Evolutionary conservation across 2,888 invertebrate species (phyloP).

Genomic region (Idaea aversata): DNA sequence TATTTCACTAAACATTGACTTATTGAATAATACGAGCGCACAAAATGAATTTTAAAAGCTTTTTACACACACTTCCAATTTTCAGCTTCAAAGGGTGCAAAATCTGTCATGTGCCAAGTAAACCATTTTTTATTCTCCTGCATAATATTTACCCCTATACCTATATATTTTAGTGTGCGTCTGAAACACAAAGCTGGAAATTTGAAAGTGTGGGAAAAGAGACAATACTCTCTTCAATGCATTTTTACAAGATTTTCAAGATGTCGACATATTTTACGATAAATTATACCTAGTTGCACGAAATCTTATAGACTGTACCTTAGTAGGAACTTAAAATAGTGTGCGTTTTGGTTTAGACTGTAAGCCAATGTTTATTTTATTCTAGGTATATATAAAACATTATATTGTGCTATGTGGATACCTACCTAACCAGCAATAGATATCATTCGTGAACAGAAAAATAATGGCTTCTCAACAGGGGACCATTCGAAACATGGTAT

Average conservation of each 20-base stretch:
- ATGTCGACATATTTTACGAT: no score
- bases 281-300: no score
- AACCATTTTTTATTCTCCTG: conserved; percentile 24
- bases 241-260: no score
- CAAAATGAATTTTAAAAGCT: conserved; percentile 24
- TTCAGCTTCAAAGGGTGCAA: conserved; percentile 29
- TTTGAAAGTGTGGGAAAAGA: conserved; percentile 41
- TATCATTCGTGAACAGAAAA: conserved; percentile 51
- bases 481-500: conserved; percentile 61
- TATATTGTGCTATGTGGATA: conserved; percentile 46
- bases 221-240: no score
- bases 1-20: not conserved
- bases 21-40: conserved; percentile 12
- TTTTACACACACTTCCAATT: conserved; percentile 28
- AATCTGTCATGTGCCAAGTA: conserved; percentile 28
- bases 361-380: no score
- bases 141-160: conserved; percentile 26
- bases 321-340: no score
- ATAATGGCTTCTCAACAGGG: conserved; percentile 51
- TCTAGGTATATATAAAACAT: no score
- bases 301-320: no score
- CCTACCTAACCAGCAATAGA: conserved; percentile 29
- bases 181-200: conserved; percentile 30
- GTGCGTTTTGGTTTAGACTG: no score
- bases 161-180: conserved; percentile 25